Evolutionary conservation across 2,113 vertebrate genomes (phyloP).

Genomic region (Rhinolophus sinicus): DNA sequence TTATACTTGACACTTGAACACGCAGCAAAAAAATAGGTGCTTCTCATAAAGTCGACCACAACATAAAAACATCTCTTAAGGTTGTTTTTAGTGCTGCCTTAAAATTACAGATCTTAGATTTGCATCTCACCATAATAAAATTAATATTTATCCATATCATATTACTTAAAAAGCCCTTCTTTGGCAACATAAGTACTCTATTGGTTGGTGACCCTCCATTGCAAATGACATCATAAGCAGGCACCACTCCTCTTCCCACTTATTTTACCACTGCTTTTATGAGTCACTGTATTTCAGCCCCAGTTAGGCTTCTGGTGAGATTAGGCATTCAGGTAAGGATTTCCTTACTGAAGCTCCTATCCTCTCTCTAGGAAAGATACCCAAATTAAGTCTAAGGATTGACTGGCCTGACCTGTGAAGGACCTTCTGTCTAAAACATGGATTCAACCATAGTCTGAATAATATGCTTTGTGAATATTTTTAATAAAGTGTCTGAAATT

Average conservation of each 20-base stretch:
- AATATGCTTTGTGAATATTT: not conserved
- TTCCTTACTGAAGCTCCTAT: not conserved
- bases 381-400: not conserved
- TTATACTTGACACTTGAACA: conserved; percentile 62
- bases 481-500: not conserved
- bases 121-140: conserved; percentile 82
- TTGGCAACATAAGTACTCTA: conserved; percentile 74
- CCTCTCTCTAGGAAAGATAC: not conserved
- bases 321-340: not conserved
- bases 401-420: not conserved
- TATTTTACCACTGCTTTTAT: conserved; percentile 54
- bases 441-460: not conserved
- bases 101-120: conserved; percentile 83
- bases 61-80: conserved; percentile 79
- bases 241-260: conserved; percentile 61
- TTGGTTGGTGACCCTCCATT: conserved; percentile 68
- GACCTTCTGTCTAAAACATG: not conserved
- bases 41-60: conserved; percentile 79
- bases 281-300: not conserved
- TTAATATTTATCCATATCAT: conserved; percentile 84
- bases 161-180: conserved; percentile 82
- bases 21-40: conserved; percentile 79
- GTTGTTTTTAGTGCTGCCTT: conserved; percentile 83
- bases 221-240: conserved; percentile 73
- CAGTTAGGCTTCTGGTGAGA: not conserved